Conservation (phyloP, 2,113 vertebrate species). For the Piprites chloris region DNA sequence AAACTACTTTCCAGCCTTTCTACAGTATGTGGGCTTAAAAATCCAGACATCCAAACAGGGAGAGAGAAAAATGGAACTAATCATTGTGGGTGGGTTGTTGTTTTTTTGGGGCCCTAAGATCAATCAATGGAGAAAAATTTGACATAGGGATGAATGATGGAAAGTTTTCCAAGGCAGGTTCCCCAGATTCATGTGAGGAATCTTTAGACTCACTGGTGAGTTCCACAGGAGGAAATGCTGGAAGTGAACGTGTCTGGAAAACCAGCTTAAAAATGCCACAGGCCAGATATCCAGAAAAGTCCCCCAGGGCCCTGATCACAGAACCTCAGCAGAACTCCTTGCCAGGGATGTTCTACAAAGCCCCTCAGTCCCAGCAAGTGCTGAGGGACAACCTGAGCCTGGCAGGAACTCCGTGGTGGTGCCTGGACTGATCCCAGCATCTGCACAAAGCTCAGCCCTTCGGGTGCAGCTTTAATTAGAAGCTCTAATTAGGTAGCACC, state of each 20-base stretch:
- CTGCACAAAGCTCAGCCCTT: neutral
- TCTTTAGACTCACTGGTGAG: neutral
- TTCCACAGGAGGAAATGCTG: neutral
- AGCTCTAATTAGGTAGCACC: neutral
- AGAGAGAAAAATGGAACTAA: neutral
- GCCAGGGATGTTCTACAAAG: neutral
- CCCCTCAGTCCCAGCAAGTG: neutral
- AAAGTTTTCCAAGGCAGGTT: neutral
- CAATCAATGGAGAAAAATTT: neutral
- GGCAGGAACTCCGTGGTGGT: neutral
- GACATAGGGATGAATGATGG: neutral
- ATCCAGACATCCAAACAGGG: neutral
- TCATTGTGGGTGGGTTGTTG: rapidly evolving
- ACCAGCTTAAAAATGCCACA: neutral
- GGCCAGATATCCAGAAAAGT: neutral
- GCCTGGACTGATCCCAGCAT: neutral
- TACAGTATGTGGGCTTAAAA: neutral
- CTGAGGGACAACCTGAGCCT: neutral
- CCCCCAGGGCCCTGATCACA: neutral
- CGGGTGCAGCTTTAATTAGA: neutral
- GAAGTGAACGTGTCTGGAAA: neutral
- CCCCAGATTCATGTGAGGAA: neutral
- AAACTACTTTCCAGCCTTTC: neutral
- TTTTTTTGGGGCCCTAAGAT: neutral
- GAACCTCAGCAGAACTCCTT: neutral